Conservation (phyloP, 2,888 invertebrate genomes). For the Caenorhabditis uteleia region DNA sequence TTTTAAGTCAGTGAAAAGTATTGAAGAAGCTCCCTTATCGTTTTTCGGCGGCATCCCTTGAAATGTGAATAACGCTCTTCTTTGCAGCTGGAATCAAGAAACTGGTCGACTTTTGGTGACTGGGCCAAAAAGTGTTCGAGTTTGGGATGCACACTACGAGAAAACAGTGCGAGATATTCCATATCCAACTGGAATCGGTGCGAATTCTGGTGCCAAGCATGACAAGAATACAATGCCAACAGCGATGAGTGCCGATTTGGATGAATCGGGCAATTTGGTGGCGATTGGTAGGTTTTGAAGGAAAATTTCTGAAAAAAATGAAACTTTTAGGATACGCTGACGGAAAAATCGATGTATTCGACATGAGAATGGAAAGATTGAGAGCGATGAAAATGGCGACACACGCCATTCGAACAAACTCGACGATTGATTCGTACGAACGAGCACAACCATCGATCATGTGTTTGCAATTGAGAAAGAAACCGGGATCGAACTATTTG, state of each 20-base stretch:
- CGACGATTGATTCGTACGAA: not conserved
- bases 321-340: slow-evolving; percentile 16
- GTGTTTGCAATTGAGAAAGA: slow-evolving; percentile 14
- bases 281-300: not conserved
- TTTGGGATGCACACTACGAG: slow-evolving; percentile 67
- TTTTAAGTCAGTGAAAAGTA: too few species aligned
- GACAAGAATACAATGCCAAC: slow-evolving; percentile 12
- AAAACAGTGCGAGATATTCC: slow-evolving; percentile 50
- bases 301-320: not conserved
- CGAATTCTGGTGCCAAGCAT: not conserved
- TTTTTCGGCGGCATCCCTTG: not conserved
- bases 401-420: not conserved
- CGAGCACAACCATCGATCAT: slow-evolving; percentile 8
- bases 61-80: not conserved
- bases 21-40: too few species aligned
- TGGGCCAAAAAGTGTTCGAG: slow-evolving; percentile 54
- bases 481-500: slow-evolving; percentile 22
- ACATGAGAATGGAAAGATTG: slow-evolving; percentile 3
- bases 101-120: slow-evolving; percentile 56
- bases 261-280: slow-evolving; percentile 26
- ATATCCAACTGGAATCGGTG: slow-evolving; percentile 6
- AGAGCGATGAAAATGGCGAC: slow-evolving; percentile 11
- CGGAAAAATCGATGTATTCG: slow-evolving; percentile 30
- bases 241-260: slow-evolving; percentile 26
- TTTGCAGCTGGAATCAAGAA: slow-evolving; percentile 63